phyloP scores from a whole-genome alignment of 2,113 vertebrate species.

The Corynorhinus townsendii region DNA sequence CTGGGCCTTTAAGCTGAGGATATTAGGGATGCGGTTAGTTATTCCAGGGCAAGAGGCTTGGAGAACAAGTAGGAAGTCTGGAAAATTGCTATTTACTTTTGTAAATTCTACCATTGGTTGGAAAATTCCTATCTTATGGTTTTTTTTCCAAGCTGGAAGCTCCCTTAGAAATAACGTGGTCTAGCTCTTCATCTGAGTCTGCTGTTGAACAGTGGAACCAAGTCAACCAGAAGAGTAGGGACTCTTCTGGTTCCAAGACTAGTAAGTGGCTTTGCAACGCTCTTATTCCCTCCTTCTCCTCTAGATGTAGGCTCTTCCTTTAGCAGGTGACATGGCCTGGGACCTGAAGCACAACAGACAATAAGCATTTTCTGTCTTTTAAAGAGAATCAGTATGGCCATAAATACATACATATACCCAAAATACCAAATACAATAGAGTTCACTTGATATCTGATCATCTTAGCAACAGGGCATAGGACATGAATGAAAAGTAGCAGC shows the following conservation, averaged over 20 bases:
- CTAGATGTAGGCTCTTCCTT: neutral
- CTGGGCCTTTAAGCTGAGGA: neutral
- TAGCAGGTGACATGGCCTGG: neutral
- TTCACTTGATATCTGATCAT: constrained; percentile 24
- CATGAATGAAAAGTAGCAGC: neutral
- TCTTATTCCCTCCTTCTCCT: neutral
- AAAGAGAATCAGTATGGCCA: constrained; percentile 6
- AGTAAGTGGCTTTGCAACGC: neutral
- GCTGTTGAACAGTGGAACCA: neutral
- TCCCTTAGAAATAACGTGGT: neutral
- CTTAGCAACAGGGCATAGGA: neutral
- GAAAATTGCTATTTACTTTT: neutral
- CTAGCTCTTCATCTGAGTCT: neutral
- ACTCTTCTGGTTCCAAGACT: neutral
- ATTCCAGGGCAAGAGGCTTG: neutral
- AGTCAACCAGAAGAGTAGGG: neutral
- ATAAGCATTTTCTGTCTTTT: constrained; percentile 38
- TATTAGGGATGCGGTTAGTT: neutral
- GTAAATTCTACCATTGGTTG: neutral
- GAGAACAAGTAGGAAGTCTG: neutral
- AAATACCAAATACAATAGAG: neutral
- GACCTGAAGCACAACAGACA: neutral
- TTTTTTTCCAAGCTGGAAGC: neutral
- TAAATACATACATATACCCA: neutral
- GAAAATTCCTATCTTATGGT: neutral